These are phyloP conservation scores for Hemiprocne comata DNA, from an alignment of 2,113 vertebrate species.

Conservation along the genomic window DNA sequence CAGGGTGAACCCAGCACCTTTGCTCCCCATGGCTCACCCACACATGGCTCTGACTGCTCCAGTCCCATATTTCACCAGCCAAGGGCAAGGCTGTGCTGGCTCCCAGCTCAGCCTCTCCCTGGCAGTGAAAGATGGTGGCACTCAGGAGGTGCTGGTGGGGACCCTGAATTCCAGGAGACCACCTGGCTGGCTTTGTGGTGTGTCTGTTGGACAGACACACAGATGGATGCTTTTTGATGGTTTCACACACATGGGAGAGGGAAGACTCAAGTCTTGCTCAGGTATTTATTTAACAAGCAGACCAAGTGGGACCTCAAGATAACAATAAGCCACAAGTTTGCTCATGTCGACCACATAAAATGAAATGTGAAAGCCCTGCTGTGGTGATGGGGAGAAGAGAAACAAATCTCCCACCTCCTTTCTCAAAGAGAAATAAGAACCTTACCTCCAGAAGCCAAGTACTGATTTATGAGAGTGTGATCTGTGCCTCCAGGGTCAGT, in stretches of 20 bases:
- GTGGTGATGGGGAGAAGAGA: neutral
- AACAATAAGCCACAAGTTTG: neutral
- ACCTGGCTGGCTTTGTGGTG: too few relatives aligned
- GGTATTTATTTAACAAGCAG: neutral
- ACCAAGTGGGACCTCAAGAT: neutral
- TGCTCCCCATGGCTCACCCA: neutral
- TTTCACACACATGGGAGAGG: neutral
- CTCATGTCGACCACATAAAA: neutral
- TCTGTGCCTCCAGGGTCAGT: neutral
- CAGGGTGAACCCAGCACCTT: neutral
- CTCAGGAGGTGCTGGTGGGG: neutral
- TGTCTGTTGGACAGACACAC: accelerated
- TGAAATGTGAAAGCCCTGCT: neutral
- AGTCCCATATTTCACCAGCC: neutral
- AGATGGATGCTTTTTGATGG: accelerated
- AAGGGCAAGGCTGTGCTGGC: accelerated
- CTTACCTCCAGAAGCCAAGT: accelerated
- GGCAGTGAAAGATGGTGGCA: accelerated
- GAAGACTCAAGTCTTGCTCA: neutral
- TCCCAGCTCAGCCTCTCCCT: neutral
- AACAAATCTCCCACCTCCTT: neutral
- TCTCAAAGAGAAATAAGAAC: neutral
- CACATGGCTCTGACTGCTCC: accelerated
- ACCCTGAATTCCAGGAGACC: accelerated
- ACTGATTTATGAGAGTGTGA: neutral